Evolutionary conservation across 2,797 vertebrate genomes (phyloP).

Genomic region (Gymnodraco acuticeps): DNA sequence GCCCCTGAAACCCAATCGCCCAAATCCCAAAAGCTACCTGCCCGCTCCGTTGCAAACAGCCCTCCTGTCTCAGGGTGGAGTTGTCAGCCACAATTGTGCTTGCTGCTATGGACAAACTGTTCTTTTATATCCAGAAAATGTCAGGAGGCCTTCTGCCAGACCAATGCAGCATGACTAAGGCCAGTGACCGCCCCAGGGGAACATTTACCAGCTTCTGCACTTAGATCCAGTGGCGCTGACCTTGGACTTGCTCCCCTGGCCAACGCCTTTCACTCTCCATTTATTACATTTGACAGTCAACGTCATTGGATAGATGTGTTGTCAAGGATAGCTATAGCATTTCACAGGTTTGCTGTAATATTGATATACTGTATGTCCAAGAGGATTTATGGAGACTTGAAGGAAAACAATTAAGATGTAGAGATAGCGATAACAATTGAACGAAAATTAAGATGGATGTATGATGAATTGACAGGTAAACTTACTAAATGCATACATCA

Average conservation of each 20-base stretch:
- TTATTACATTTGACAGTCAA: slow-evolving; percentile 67
- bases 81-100: slow-evolving; percentile 63
- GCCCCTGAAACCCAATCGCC: slow-evolving; percentile 73
- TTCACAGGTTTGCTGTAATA: slow-evolving; percentile 20
- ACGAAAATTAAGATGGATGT: neutral
- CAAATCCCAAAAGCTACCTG: slow-evolving; percentile 60
- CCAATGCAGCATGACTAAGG: slow-evolving; percentile 57
- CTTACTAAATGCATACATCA: slow-evolving; percentile 12
- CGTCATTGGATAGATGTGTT: slow-evolving; percentile 47
- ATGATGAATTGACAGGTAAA: neutral
- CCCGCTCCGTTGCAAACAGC: slow-evolving; percentile 48
- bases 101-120: slow-evolving; percentile 58
- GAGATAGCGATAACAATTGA: neutral
- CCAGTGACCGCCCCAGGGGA: slow-evolving; percentile 66
- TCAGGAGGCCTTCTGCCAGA: slow-evolving; percentile 55
- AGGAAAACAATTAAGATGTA: neutral
- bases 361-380: slow-evolving; percentile 3
- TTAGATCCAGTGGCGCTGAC: slow-evolving; percentile 66
- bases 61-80: slow-evolving; percentile 48
- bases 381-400: slow-evolving; percentile 1
- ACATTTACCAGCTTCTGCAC: slow-evolving; percentile 73
- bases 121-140: slow-evolving; percentile 57
- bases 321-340: slow-evolving; percentile 40
- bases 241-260: slow-evolving; percentile 66
- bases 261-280: slow-evolving; percentile 56